A percentile compares a stretch with the other conserved stretches of the same genome.
Conservation (phyloP, 2,797 vertebrate genomes). For the Presbytis comata region DNA sequence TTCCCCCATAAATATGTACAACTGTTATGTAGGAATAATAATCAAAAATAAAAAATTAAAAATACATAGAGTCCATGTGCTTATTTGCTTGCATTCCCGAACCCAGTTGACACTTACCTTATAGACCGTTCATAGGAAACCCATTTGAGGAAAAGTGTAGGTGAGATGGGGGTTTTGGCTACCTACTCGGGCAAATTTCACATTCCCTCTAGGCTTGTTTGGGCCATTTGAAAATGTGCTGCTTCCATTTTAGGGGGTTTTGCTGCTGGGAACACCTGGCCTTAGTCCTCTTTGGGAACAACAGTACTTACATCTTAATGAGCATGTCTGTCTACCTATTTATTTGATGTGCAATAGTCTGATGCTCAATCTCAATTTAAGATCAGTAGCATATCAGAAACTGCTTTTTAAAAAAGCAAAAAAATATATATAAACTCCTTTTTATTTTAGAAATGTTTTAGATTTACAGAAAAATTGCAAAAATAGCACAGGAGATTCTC, state of each 20-base stretch:
- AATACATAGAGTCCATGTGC: not conserved
- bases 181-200: accelerated
- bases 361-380: not conserved
- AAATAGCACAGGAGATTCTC: not conserved
- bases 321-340: not conserved
- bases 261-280: not conserved
- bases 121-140: not conserved
- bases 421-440: not conserved
- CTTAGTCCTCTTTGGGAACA: not conserved
- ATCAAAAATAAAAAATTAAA: not conserved
- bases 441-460: not conserved
- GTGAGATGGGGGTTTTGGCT: not conserved
- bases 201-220: not conserved
- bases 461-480: not conserved
- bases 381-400: not conserved
- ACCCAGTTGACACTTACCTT: not conserved
- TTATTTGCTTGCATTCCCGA: not conserved
- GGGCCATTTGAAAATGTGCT: not conserved
- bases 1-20: not conserved
- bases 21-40: not conserved
- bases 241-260: not conserved
- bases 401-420: not conserved
- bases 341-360: not conserved
- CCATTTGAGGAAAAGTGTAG: not conserved
- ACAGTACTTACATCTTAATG: not conserved